phyloP scores from a whole-genome alignment of 2,888 invertebrate genomes.

The Caenorhabditis doughertyi region DNA sequence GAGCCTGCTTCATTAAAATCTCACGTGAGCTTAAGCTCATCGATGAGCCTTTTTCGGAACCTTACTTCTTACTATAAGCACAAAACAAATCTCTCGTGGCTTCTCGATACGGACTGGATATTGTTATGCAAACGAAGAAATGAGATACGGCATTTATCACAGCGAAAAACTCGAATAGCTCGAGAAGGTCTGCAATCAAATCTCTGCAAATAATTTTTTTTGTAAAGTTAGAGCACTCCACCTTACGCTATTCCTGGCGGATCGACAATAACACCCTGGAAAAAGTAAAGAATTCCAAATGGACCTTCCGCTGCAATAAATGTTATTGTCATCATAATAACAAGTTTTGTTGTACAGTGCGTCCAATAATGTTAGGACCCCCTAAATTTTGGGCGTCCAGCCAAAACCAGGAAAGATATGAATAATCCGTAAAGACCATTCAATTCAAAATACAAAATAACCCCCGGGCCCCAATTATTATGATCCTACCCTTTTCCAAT shows the following conservation, averaged over 20 bases:
- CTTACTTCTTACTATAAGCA: too few species aligned
- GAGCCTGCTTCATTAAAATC: too few species aligned
- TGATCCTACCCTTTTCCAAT: too few species aligned
- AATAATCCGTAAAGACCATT: too few species aligned
- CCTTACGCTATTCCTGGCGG: background rate
- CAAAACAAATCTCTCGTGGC: background rate
- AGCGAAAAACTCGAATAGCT: background rate
- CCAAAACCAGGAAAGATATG: too few species aligned
- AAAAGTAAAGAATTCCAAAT: background rate
- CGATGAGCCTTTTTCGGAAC: too few species aligned
- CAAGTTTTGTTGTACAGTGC: slow-evolving; percentile 8
- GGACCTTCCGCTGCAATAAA: slow-evolving; percentile 17
- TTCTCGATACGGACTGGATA: background rate
- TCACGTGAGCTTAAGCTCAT: too few species aligned
- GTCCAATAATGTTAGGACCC: too few species aligned
- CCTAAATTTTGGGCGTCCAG: too few species aligned
- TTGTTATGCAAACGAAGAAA: background rate
- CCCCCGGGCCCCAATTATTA: too few species aligned
- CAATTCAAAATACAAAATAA: too few species aligned
- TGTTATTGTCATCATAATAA: slow-evolving; percentile 8
- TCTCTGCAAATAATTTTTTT: background rate
- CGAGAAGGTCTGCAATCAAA: background rate
- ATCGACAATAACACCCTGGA: background rate
- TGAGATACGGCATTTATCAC: background rate
- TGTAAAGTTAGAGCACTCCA: background rate